Conservation (phyloP, 2,113 vertebrate genomes). For the Elephantulus edwardii region DNA sequence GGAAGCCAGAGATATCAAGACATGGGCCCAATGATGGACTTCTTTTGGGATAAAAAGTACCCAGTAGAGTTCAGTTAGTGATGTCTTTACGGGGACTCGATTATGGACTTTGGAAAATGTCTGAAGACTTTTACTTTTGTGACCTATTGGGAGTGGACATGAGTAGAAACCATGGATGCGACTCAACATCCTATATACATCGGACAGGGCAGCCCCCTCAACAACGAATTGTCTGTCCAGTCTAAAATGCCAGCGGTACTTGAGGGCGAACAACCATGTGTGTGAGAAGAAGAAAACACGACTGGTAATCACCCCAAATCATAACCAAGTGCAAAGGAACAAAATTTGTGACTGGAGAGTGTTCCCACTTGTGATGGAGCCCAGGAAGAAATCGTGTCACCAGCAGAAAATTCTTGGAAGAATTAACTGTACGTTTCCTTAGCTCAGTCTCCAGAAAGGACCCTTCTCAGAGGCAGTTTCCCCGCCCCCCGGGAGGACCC, state of each 20-base stretch:
- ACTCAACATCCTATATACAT: neutral
- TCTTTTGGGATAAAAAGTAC: neutral
- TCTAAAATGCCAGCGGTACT: neutral
- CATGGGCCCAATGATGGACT: neutral
- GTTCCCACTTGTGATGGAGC: neutral
- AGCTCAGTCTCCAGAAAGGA: neutral
- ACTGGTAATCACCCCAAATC: neutral
- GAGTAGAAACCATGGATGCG: neutral
- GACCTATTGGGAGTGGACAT: neutral
- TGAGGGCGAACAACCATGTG: neutral
- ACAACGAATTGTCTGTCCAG: neutral
- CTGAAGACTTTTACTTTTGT: neutral
- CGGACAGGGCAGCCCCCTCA: neutral
- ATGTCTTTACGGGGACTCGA: neutral
- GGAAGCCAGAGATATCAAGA: neutral
- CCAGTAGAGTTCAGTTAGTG: neutral
- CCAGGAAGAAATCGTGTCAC: neutral
- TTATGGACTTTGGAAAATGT: neutral
- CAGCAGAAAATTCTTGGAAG: neutral
- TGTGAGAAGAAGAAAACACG: neutral
- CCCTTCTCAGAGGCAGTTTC: neutral
- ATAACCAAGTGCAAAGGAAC: neutral
- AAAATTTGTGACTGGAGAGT: neutral
- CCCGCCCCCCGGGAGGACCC: neutral
- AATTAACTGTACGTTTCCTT: neutral